Conservation (phyloP, 2,797 vertebrate species). For the Bufotes viridis region DNA sequence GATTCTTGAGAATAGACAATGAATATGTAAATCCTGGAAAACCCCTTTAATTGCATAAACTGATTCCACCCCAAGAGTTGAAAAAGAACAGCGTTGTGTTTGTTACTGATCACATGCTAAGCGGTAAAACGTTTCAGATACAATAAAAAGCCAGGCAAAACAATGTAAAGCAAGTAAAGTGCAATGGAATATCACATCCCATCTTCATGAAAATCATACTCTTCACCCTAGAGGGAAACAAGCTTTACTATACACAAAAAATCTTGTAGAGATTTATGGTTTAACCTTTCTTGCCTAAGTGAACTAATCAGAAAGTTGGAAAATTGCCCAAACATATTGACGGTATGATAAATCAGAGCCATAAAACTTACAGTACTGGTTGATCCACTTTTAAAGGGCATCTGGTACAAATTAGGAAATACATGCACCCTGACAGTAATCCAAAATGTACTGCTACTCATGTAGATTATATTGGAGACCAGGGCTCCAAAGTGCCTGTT, state of each 20-base stretch:
- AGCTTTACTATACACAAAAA: not conserved
- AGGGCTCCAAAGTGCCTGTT: not conserved
- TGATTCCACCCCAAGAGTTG: constrained; percentile 49
- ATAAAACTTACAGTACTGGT: constrained; percentile 25
- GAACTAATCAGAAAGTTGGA: constrained; percentile 25
- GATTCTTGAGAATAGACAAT: no score
- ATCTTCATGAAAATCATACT: not conserved
- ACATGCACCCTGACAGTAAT: not conserved
- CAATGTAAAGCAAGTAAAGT: not conserved
- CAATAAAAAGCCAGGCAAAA: not conserved
- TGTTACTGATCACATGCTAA: constrained; percentile 24
- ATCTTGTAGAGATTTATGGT: not conserved
- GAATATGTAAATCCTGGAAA: no score
- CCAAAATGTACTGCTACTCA: not conserved
- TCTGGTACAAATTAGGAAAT: constrained; percentile 9
- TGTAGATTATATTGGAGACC: not conserved
- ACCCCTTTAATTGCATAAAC: constrained; percentile 13
- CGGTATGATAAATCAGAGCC: constrained; percentile 15
- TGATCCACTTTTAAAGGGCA: constrained; percentile 4
- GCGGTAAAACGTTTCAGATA: constrained; percentile 8
- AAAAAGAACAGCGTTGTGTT: constrained; percentile 37
- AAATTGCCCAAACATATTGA: constrained; percentile 7
- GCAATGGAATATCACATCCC: not conserved
- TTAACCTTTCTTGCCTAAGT: constrained; percentile 19
- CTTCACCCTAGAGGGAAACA: not conserved